Base-by-base conservation (phyloP, 1,140 invertebrate genomes). In the Cydia strobilella region DNA sequence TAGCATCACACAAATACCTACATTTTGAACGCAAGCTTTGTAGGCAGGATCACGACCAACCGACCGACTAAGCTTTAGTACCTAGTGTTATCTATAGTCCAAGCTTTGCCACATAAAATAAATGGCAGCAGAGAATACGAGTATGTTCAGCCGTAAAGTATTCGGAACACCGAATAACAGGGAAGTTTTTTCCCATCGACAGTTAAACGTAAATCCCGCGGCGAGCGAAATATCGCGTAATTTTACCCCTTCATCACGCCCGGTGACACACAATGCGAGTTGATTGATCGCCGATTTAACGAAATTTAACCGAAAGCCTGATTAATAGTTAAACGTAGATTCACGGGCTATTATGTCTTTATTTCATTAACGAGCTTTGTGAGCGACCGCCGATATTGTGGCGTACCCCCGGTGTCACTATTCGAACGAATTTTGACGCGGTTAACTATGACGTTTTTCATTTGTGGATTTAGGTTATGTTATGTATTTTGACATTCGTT, bases 251-350 rank as follows among this genome's bases (percentile, higher is more conserved):
- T 69, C 65, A 69, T 69, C 65, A 69, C 63, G 31, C 65, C 65
- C 65, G 31, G 27, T 69, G 65, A 39, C 65, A 69, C 65, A 69
- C 65, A 69, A 69, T 69, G 35, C 65, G 65, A 69, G 65, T 69
- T 69, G 65, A 69, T 69, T 69, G 65, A 69, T 69, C 65, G 65
- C 65, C 65, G 65, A 69, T 69, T 69, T 69, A 69, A 69, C 65
- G 65, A 69, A 69, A 69, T 69, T 69, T 69, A 69, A 69, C 65
- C 65, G 31, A 69, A 69, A 69, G 65, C 65, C 65, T 69, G 65
- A 69, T 69, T 69, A 69, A 69, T 69, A 69, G 65, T 69, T 69
- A 69, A 69, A 69, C 65, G 65, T 69, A 69, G 65, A 35, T 69
- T 69, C 65, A 69, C 65, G 65, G 65, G 65, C 65, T 69, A 69